Base-by-base conservation (phyloP, 35 echinoderm and acorn worm species). In the Hemicentrotus pulcherrimus region DNA sequence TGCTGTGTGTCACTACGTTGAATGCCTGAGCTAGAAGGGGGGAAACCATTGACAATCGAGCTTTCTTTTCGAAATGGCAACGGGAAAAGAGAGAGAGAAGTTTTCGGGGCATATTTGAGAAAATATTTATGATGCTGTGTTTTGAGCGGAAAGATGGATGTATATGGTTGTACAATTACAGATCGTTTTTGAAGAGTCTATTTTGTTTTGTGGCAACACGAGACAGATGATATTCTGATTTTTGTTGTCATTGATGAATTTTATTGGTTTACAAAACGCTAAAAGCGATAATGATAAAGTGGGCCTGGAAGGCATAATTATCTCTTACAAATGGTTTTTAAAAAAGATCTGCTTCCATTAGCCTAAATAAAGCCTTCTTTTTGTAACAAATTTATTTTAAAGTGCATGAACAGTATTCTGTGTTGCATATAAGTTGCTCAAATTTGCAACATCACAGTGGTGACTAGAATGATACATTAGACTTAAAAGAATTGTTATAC, bases 181-280 rank as follows among this genome's bases (percentile, higher is more conserved):
- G 65, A 78, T 78, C 65, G 22, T 78, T 78, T 78, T 18, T 78
- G 65, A 28, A 78, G 28, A 78, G 65, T 78, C 65, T 90, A 41
- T 32, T 90, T 90, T 47, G 88, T 41, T 90, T 30, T 90, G 88
- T 90, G 46, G 88, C 88, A 47, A 90, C 19, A 41, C 14, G 32
- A 90, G 88, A 90, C 88, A 90, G 88, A 90, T 90, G 88, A 90
- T 90, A 47, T 90, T 90, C 18, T 0, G 88, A 90, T 18, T 41
- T 90, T 47, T 33, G 16, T 22, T 47, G 48, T 47, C 91, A 93
- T 93, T 93, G 91, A 93, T 93, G 48, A 30, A 93, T 93, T 31
- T 58, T 58, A 47, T 93, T 93, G 91, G 48, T 93, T 47, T 93
- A 58, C 48, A 93, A 93, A 93, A 93, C 91, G 91, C 91, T 93